Percentiles rank a stretch among this genome's conserved stretches.
Evolutionary conservation across 2,113 vertebrate genomes (phyloP).

Genomic region (Chloebia gouldiae): DNA sequence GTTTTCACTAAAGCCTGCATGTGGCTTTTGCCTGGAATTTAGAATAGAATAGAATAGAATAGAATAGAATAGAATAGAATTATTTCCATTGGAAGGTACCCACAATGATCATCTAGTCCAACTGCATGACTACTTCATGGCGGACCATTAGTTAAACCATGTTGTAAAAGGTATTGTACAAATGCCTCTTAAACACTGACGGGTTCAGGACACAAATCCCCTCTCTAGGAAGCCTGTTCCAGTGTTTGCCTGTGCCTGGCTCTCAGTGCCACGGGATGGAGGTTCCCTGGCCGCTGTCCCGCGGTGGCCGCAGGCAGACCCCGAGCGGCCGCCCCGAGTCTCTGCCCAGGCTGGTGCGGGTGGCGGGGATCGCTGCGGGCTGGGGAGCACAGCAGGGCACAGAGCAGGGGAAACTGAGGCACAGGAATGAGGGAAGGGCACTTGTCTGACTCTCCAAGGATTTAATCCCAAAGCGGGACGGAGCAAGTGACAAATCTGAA

Average conservation of each 20-base stretch:
- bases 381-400: too few species aligned
- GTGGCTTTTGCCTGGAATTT: not conserved
- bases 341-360: too few species aligned
- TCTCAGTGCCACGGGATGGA: too few species aligned
- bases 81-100: not conserved
- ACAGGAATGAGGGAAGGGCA: too few species aligned
- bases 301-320: too few species aligned
- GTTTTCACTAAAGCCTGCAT: not conserved
- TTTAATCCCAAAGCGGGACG: too few species aligned
- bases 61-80: not conserved
- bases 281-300: too few species aligned
- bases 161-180: not conserved
- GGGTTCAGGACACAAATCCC: not conserved
- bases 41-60: not conserved
- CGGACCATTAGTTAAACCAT: not conserved
- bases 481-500: too few species aligned
- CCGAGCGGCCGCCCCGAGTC: too few species aligned
- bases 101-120: not conserved
- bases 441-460: too few species aligned
- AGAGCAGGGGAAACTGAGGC: too few species aligned
- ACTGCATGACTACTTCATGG: not conserved
- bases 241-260: not conserved
- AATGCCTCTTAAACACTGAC: not conserved
- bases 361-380: too few species aligned
- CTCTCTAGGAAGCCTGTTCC: not conserved